Evolutionary conservation across 2,113 vertebrate species (phyloP), one percentile per base, ranked within the genome.

Genomic region (Vanacampus margaritifer): DNA sequence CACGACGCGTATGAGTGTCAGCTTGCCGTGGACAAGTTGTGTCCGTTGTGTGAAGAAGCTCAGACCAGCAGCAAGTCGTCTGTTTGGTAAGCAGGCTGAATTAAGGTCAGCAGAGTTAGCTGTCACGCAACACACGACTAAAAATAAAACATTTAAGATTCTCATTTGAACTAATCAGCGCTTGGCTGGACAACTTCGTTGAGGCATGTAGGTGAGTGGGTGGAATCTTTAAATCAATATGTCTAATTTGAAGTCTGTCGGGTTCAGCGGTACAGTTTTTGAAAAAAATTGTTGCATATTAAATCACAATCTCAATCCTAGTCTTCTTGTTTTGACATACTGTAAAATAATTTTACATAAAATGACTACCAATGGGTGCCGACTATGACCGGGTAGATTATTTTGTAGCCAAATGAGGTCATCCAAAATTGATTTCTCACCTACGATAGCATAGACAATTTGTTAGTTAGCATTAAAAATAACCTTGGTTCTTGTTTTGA

Each of bases 1-100:
- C 54, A 65, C 50, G 48, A 46, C 45, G 67, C 54, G n/a, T n/a
- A n/a, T 7, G 19, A 37, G 51, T 68, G 72, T 60, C 45, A 72
- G 76, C 65, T 79, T 19, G 67, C 71, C 78, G 65, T 54, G 46
- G 24, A 19, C 24, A 69, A 65, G 45, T 57, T 63, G 65, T 64
- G 17, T 39, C 62, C 48, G 80, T 73, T 75, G 71, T 76, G 53
- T 60, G 57, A 19, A 59, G 82, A 82, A 84, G 79, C 73, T 87
- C 76, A 80, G 43, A 57, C 67, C 65, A 66, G 71, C 50, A 37
- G 21, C 66, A 14, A 64, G 35, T 71, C 45, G 65, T 71, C 3
- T 23, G 67, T 79, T 80, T 63, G 70, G 45, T 82, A 69, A 84
- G 83, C 67, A 72, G 41, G 24, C 9, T 71, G 78, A 80, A 84